These are phyloP conservation scores for Choristoneura fumiferana DNA, from an alignment of 1,140 invertebrate species.

Conservation along the genomic window DNA sequence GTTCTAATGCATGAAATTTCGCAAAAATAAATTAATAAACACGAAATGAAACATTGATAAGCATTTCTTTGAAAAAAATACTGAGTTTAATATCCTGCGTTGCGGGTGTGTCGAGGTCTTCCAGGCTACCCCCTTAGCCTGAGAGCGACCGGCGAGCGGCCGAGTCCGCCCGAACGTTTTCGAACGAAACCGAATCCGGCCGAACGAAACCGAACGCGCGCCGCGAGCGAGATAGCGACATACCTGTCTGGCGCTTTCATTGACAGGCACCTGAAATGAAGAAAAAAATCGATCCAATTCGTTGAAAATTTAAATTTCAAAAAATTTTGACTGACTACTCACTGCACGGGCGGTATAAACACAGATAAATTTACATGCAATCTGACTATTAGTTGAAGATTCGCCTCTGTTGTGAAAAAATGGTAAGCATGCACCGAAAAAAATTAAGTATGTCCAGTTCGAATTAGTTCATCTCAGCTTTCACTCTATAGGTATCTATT, in stretches of 20 bases:
- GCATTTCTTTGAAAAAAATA: slow-evolving; percentile 72
- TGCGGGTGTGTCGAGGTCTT: slow-evolving; percentile 73
- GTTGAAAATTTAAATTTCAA: slow-evolving; percentile 73
- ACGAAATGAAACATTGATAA: slow-evolving; percentile 71
- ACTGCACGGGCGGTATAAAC: slow-evolving; percentile 34
- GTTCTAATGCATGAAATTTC: slow-evolving; percentile 46
- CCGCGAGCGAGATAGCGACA: slow-evolving; percentile 69
- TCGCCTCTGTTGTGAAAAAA: background rate
- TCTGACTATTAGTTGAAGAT: slow-evolving; percentile 1
- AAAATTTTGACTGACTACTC: slow-evolving; percentile 45
- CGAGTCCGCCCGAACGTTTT: slow-evolving; percentile 63
- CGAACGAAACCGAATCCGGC: slow-evolving; percentile 67
- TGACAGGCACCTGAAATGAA: slow-evolving; percentile 85
- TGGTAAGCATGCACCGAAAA: background rate
- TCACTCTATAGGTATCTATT: background rate
- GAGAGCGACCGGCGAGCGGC: slow-evolving; percentile 54
- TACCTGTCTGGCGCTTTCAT: slow-evolving; percentile 85
- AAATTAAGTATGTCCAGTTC: slow-evolving; percentile 1
- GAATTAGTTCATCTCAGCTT: slow-evolving; percentile 1
- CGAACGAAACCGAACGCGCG: slow-evolving; percentile 71
- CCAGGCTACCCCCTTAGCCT: slow-evolving; percentile 73
- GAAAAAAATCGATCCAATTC: slow-evolving; percentile 80
- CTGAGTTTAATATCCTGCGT: slow-evolving; percentile 67
- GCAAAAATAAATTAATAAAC: slow-evolving; percentile 59
- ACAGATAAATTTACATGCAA: slow-evolving; percentile 78